Conservation (phyloP, 2,113 vertebrate genomes). For the Hassar affinis region DNA sequence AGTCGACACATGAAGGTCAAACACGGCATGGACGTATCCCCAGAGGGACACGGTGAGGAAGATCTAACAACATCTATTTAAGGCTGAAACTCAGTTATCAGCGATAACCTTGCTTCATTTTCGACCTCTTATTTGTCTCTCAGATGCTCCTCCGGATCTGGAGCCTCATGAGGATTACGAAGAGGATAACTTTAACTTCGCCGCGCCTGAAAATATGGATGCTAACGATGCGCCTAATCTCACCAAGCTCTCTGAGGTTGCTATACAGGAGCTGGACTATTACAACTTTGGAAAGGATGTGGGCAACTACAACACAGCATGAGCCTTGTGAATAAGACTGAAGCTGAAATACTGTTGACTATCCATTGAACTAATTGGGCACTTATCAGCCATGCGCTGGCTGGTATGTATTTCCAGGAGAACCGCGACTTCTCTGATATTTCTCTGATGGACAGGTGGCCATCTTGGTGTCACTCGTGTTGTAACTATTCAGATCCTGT, state of each 20-base stretch:
- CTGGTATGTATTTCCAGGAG: slow-evolving; percentile 53
- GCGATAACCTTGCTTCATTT: background rate
- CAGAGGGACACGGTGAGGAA: slow-evolving; percentile 86
- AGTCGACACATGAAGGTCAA: slow-evolving; percentile 99
- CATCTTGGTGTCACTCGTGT: slow-evolving; percentile 53
- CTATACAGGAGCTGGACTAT: slow-evolving; percentile 95
- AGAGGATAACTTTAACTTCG: slow-evolving; percentile 83
- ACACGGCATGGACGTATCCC: slow-evolving; percentile 89
- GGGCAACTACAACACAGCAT: slow-evolving; percentile 70
- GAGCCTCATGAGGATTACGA: slow-evolving; percentile 87
- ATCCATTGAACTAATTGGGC: slow-evolving; percentile 46
- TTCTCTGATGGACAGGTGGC: slow-evolving; percentile 36
- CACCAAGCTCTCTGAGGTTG: slow-evolving; percentile 82
- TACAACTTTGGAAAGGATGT: slow-evolving; percentile 83
- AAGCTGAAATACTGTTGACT: slow-evolving; percentile 41
- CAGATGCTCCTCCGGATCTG: slow-evolving; percentile 84
- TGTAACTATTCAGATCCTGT: slow-evolving; percentile 51
- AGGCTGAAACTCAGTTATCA: background rate
- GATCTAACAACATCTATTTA: background rate
- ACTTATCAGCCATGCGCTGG: slow-evolving; percentile 53
- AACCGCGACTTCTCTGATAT: slow-evolving; percentile 57
- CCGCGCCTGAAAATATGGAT: slow-evolving; percentile 72
- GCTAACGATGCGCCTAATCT: slow-evolving; percentile 76
- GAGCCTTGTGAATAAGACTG: slow-evolving; percentile 51
- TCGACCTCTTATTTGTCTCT: slow-evolving; percentile 31